Evolutionary conservation across 2,888 invertebrate genomes (phyloP), one percentile per base, ranked within the genome.

Genomic region (Melolontha melolontha): DNA sequence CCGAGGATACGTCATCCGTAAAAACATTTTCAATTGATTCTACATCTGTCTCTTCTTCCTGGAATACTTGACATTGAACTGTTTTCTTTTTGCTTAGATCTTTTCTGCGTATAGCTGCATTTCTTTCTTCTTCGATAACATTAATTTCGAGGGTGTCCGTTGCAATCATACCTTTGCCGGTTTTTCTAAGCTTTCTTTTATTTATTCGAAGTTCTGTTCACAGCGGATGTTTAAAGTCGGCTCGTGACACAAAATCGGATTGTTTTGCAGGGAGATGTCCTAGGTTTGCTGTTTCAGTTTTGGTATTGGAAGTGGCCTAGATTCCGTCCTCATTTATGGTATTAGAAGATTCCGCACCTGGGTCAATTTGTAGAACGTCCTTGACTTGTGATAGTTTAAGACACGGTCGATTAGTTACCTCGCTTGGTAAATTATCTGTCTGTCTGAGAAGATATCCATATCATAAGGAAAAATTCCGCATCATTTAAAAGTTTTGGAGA

Each of bases 381-480:
- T 29, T 29, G 29, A 29, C 4, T 5, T 4, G 29, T 5, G 47
- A 11, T 16, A 11, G 47, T 6, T 7, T 16, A 47, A n/a, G n/a
- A n/a, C n/a, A n/a, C n/a, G 67, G 65, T 47, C 71, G 49, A 63
- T 74, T 69, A 41, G 74, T 73, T 14, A 73, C 67, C 14, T 50
- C 41, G 50, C 63, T 64, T 27, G 68, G 62, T 50, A 72, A 40
- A 63, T 71, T 74, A 65, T 75, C 72, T n/a, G 41, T 29, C 66
- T n/a, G 70, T 71, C 4, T 66, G 72, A 44, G n/a, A 75, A 75
- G 44, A 75, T 55, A 29, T 70, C 29, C 22, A 16, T 40, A 64
- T 75, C 71, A 57, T 69, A 75, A 1, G 73, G 73, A 52, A 22
- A 67, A 41, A 74, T 75, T 54, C 72, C 72, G 10, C 69, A 34